These are phyloP conservation scores for Cartodere bifasciata DNA, from an alignment of 2,888 invertebrate genomes.

Conservation along the genomic window DNA sequence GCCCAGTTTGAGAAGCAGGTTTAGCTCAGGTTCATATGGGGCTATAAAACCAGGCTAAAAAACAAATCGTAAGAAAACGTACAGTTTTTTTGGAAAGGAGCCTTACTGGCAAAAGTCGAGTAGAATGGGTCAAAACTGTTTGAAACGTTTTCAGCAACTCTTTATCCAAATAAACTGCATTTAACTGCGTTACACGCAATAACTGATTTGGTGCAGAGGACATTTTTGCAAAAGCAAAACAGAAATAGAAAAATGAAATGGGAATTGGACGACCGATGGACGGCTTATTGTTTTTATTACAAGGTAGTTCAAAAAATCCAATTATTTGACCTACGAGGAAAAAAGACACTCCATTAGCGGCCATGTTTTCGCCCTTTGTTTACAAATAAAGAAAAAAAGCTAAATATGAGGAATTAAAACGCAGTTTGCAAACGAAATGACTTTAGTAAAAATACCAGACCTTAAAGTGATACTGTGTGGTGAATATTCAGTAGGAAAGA, in stretches of 20 bases:
- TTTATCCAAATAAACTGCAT: constrained; percentile 67
- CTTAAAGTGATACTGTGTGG: constrained; percentile 90
- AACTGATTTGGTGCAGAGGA: constrained; percentile 23
- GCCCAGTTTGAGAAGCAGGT: constrained; percentile 50
- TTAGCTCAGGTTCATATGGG: constrained; percentile 56
- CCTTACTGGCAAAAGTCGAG: constrained; percentile 52
- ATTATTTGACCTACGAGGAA: no score
- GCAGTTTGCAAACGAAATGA: no score
- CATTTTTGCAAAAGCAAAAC: no score
- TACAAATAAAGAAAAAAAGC: no score
- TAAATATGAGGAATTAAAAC: no score
- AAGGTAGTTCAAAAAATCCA: no score
- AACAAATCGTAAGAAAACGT: constrained; percentile 21
- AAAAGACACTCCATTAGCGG: no score
- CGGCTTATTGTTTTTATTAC: no score
- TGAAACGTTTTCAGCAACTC: constrained; percentile 64
- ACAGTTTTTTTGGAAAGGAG: constrained; percentile 5
- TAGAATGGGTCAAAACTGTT: constrained; percentile 48
- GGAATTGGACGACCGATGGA: no score
- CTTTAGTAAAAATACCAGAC: constrained; percentile 69
- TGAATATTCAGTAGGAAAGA: constrained; percentile 93
- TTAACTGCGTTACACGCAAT: constrained; percentile 41
- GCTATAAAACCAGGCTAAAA: constrained; percentile 48
- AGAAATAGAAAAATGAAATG: no score
- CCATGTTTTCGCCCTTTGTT: no score